Conservation (phyloP, 2,888 invertebrate species). For the Acheta domesticus region DNA sequence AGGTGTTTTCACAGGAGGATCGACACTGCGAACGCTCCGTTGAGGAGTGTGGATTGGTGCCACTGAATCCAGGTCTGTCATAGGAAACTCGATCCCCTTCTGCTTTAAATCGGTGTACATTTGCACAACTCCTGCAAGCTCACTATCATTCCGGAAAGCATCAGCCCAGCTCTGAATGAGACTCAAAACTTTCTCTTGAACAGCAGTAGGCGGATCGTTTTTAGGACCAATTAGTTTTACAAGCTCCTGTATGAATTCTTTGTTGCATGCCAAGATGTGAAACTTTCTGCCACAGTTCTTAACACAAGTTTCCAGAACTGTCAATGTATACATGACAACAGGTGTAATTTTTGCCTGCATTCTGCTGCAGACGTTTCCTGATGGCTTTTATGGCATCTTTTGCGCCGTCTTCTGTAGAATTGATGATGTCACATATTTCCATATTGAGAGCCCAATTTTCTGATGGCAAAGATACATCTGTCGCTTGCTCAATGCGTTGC, state of each 20-base stretch:
- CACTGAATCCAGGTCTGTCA: conserved; percentile 89
- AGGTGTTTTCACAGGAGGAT: background rate
- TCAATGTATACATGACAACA: conserved; percentile 90
- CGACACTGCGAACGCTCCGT: conserved; percentile 61
- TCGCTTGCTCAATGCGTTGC: conserved; percentile 90
- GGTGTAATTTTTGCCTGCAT: conserved; percentile 98
- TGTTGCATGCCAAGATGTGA: conserved; percentile 83
- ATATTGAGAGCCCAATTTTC: conserved; percentile 99
- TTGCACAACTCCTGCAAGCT: conserved; percentile 86
- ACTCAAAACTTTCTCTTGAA: conserved; percentile 88
- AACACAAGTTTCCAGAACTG: conserved; percentile 91
- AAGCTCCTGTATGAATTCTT: conserved; percentile 87
- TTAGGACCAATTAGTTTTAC: conserved; percentile 81
- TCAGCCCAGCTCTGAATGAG: conserved; percentile 99
- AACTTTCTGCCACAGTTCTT: conserved; percentile 96
- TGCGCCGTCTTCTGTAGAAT: conserved; percentile 92
- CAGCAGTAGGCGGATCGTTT: conserved; percentile 93
- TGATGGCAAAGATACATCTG: conserved; percentile 86
- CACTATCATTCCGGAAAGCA: conserved; percentile 88
- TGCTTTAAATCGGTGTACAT: conserved; percentile 91
- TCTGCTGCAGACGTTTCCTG: conserved; percentile 82
- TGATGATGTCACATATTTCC: conserved; percentile 98
- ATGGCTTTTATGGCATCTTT: conserved; percentile 96
- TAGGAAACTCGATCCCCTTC: conserved; percentile 97
- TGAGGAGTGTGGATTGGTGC: conserved; percentile 92